A percentile compares a stretch with the other conserved stretches of the same genome.
Conservation (phyloP, 2,113 vertebrate genomes). For the Oncorhynchus kisutch region DNA sequence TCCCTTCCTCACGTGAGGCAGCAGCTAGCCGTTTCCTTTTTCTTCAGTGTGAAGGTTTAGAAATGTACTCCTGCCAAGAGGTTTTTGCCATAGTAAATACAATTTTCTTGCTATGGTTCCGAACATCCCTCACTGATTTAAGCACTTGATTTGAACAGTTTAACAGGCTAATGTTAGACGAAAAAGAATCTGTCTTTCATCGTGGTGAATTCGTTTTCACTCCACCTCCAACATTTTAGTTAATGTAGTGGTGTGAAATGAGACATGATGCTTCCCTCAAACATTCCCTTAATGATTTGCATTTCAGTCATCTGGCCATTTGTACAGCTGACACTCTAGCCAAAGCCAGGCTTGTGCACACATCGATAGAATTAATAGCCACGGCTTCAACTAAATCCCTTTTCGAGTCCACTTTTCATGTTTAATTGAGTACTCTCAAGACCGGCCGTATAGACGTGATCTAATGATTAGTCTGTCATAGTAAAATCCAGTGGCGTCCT, state of each 20-base stretch:
- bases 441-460: slow-evolving; percentile 28
- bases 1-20: background rate
- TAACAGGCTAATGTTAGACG: background rate
- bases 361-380: background rate
- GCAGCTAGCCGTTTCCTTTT: background rate
- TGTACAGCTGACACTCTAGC: background rate
- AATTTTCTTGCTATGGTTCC: slow-evolving; percentile 13
- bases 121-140: slow-evolving; percentile 12
- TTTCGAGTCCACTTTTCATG: slow-evolving; percentile 39
- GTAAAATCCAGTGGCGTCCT: background rate
- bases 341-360: background rate
- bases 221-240: background rate
- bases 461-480: slow-evolving; percentile 33
- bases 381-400: background rate
- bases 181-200: too few relatives aligned
- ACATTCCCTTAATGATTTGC: too few relatives aligned
- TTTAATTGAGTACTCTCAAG: slow-evolving; percentile 41
- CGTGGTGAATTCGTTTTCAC: too few relatives aligned
- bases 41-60: background rate
- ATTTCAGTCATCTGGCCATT: background rate
- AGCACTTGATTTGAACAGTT: slow-evolving; percentile 15
- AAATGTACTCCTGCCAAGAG: slow-evolving; percentile 20
- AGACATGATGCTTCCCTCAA: background rate
- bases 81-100: slow-evolving; percentile 18
- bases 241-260: slow-evolving; percentile 1